Conservation (phyloP, 2,113 vertebrate genomes). For the Megaceryle maxima region DNA sequence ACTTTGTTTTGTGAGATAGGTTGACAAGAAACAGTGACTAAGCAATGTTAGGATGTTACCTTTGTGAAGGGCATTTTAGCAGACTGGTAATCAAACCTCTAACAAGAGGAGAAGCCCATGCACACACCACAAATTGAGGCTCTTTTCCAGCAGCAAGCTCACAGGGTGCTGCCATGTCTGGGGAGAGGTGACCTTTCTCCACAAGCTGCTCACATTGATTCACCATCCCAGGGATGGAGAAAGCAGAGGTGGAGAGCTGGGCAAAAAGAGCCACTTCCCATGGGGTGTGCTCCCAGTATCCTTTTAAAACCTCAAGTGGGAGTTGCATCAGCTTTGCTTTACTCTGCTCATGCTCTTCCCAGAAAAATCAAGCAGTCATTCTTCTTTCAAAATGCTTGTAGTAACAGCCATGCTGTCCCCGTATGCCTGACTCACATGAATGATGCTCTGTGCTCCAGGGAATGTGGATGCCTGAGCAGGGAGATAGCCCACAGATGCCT, state of each 20-base stretch:
- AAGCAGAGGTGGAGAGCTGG: not conserved
- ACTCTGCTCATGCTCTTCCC: not conserved
- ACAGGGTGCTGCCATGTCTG: fast-evolving
- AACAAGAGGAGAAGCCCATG: not conserved
- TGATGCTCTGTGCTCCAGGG: not conserved
- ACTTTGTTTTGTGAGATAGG: not conserved
- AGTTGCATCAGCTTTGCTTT: not conserved
- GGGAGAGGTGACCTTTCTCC: not conserved
- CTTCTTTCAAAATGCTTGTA: not conserved
- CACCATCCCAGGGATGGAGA: not conserved
- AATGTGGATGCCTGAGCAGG: not conserved
- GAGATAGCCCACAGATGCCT: not conserved
- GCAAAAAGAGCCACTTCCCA: not conserved
- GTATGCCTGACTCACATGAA: not conserved
- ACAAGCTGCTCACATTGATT: not conserved
- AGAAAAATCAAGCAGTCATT: not conserved
- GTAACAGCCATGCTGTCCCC: not conserved
- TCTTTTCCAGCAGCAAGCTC: not conserved
- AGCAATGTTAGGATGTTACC: not conserved
- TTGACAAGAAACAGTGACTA: not conserved
- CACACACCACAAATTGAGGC: not conserved
- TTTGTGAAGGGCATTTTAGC: not conserved
- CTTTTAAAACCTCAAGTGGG: not conserved
- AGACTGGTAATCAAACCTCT: not conserved
- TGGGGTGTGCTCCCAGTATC: fast-evolving